Evolutionary conservation across 1,140 invertebrate genomes (phyloP), one percentile per base, ranked within the genome.

Genomic region (Prorops nasuta): DNA sequence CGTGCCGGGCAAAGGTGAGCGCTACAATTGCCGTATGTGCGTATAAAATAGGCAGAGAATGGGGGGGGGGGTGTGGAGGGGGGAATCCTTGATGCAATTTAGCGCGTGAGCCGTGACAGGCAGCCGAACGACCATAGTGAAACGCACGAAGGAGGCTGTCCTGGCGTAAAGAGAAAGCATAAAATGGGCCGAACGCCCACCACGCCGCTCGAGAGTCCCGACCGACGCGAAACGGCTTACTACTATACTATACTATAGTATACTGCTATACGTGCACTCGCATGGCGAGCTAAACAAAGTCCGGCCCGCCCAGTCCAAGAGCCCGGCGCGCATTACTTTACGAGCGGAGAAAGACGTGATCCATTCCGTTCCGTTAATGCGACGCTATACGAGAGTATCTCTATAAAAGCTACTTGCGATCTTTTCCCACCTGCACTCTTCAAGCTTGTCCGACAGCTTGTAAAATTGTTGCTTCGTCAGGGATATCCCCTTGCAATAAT

Each of bases 361-460:
- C 67, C 67, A 71, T 72, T 66, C 60, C 48, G 56, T 51, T n/a
- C n/a, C 51, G 67, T 70, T 73, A 73, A 71, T 66, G 67, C 60
- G 59, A 64, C 55, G 51, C 60, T n/a, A n/a, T n/a, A n/a, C 56
- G 40, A 37, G 46, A 56, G 55, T 44, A 54, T 65, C 56, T 64
- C 64, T 59, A 64, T 69, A 63, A 70, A 66, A 63, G 49, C 46
- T 36, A 39, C 45, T 40, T 51, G 44, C 54, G 49, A 35, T 51
- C 44, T 42, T 49, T 35, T 55, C 44, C 36, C 42, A 39, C 48
- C 43, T 55, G 38, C n/a, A 4, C n/a, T n/a, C n/a, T n/a, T n/a
- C n/a, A n/a, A n/a, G n/a, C n/a, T n/a, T n/a, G n/a, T n/a, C n/a
- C n/a, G n/a, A n/a, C n/a, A n/a, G n/a, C n/a, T n/a, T n/a, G n/a